Evolutionary conservation across 2,113 vertebrate species (phyloP).

Genomic region (Saccopteryx leptura): DNA sequence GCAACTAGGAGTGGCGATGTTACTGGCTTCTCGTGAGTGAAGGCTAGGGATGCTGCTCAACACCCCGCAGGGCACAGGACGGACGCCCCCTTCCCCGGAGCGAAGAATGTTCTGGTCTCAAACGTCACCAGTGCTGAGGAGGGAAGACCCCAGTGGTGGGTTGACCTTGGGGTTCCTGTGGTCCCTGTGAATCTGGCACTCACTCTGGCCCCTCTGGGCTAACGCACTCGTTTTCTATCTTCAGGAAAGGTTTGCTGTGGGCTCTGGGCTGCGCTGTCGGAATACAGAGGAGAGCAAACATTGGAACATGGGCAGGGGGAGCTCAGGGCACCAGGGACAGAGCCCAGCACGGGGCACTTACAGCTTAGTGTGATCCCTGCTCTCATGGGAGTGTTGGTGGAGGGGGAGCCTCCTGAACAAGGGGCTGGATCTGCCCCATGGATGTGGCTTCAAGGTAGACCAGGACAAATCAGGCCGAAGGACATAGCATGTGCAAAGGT

Average conservation of each 20-base stretch:
- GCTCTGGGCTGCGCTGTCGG: not conserved
- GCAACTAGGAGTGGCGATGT: no score
- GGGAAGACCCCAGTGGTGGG: rapidly evolving
- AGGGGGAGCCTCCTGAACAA: not conserved
- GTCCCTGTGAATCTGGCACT: not conserved
- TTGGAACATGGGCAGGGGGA: rapidly evolving
- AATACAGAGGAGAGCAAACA: no score
- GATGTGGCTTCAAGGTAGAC: not conserved
- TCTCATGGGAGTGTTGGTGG: rapidly evolving
- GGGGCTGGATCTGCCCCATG: rapidly evolving
- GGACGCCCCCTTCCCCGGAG: not conserved
- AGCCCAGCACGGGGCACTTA: no score
- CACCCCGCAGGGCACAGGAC: not conserved
- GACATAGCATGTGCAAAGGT: not conserved
- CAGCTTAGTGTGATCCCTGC: not conserved
- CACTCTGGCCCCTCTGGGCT: not conserved
- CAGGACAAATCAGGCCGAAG: not conserved
- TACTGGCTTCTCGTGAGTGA: not conserved
- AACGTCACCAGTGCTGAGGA: rapidly evolving
- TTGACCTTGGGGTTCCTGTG: no score
- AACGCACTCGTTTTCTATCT: not conserved
- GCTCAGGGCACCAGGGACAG: rapidly evolving
- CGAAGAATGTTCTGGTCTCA: rapidly evolving
- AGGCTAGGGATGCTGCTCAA: not conserved
- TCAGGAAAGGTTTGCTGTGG: not conserved